Conservation (phyloP, 2,888 invertebrate species). For the Pandemis cinnamomeana region DNA sequence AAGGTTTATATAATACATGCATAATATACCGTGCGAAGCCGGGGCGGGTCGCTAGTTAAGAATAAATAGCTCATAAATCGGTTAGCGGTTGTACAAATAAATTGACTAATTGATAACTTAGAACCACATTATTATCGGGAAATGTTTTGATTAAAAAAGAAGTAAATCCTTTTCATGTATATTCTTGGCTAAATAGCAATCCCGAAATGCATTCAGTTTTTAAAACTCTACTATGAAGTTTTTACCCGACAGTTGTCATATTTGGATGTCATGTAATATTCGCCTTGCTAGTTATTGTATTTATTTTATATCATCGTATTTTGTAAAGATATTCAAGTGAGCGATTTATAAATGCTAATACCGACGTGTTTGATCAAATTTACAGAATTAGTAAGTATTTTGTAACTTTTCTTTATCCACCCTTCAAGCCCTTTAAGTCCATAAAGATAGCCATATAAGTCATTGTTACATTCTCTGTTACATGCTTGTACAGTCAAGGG, state of each 20-base stretch:
- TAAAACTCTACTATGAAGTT: slow-evolving; percentile 8
- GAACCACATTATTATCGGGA: too few species aligned
- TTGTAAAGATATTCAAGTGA: slow-evolving; percentile 5
- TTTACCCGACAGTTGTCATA: slow-evolving; percentile 48
- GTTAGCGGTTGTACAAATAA: too few species aligned
- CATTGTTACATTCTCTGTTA: too few species aligned
- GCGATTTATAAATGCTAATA: slow-evolving; percentile 68
- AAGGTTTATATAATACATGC: too few species aligned
- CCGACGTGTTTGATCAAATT: slow-evolving; percentile 79
- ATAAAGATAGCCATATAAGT: neutral
- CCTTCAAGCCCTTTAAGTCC: neutral
- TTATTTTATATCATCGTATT: slow-evolving; percentile 13
- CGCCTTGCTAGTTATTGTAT: slow-evolving; percentile 41
- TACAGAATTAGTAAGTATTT: slow-evolving; percentile 70
- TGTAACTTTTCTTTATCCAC: neutral
- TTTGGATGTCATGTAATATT: slow-evolving; percentile 52
- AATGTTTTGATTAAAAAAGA: too few species aligned
- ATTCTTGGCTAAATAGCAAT: neutral
- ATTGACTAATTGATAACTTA: too few species aligned
- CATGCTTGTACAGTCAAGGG: too few species aligned
- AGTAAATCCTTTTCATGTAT: neutral
- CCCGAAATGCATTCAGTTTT: neutral
- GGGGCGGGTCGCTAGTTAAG: too few species aligned
- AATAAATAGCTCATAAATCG: too few species aligned
- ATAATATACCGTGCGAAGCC: too few species aligned